phyloP scores from a whole-genome alignment of 1,140 invertebrate species.

The Batillaria attramentaria region DNA sequence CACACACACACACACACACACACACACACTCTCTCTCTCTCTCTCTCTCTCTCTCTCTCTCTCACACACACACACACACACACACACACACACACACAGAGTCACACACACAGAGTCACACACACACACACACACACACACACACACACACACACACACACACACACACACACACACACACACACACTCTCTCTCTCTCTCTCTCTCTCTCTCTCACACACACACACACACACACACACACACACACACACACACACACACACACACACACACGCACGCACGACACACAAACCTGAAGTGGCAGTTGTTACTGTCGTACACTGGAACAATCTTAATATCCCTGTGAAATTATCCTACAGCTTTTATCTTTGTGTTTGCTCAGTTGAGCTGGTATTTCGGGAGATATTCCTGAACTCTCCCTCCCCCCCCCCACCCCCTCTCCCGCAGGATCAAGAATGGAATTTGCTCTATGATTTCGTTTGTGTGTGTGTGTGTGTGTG shows the following conservation, averaged over 20 bases:
- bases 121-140: not conserved
- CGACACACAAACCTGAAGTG: not conserved
- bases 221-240: not conserved
- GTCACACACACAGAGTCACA: not conserved
- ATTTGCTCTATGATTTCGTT: no score
- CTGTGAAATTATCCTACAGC: no score
- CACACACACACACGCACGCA: not conserved
- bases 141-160: not conserved
- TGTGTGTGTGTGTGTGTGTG: no score
- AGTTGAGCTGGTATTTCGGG: no score
- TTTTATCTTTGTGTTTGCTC: no score
- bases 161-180: not conserved
- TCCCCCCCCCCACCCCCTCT: no score
- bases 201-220: not conserved
- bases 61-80: not conserved
- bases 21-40: not conserved
- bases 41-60: not conserved
- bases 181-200: not conserved
- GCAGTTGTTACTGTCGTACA: no score
- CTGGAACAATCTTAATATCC: no score
- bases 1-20: not conserved
- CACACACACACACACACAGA: not conserved
- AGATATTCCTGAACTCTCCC: no score
- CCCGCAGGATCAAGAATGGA: not conserved
- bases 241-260: not conserved